Base-by-base conservation (phyloP, 2,888 invertebrate genomes). In the Drosophila demipolita region DNA sequence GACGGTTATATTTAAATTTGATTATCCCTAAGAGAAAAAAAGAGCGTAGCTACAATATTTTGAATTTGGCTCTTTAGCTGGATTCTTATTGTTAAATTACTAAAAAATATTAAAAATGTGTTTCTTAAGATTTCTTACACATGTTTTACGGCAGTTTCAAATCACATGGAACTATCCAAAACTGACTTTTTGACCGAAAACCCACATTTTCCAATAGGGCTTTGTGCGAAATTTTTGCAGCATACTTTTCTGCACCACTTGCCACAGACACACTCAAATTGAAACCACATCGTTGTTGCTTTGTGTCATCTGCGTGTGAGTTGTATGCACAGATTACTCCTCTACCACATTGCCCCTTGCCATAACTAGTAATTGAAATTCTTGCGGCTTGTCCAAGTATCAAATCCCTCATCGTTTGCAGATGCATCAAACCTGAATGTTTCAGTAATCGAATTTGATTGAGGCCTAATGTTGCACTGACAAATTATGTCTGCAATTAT, bases 221-320 rank as follows among this genome's bases (percentile, higher is more conserved):
- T 67, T 40, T 45, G 50, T 62, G 55, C 40, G n/a, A 70, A 77
- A 77, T 67, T 68, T 52, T 68, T 66, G 68, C 71, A 63, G 83
- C 83, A 81, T 80, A 80, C 80, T 81, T 83, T 80, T 73, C 57
- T 60, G 79, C 73, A 50, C 63, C 57, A 64, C 75, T 65, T 67
- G 59, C 42, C 36, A 67, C 45, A 71, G 60, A n/a, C 20, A 32
- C 40, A 67, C 40, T 60, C 59, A 55, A 60, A 66, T 42, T 69
- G 67, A 55, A 65, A 53, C 50, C 60, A 57, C 62, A 67, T 65
- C 55, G 55, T 52, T 38, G 35, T 23, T 38, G 26, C 26, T 38
- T 23, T 42, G 20, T 59, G 38, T 40, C 69, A 53, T 53, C 32
- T 50, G 42, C 20, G 15, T 52, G 15, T 38, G 35, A 69, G 53